phyloP scores from a whole-genome alignment of 1,140 invertebrate species.

The Drosophila arizonae region DNA sequence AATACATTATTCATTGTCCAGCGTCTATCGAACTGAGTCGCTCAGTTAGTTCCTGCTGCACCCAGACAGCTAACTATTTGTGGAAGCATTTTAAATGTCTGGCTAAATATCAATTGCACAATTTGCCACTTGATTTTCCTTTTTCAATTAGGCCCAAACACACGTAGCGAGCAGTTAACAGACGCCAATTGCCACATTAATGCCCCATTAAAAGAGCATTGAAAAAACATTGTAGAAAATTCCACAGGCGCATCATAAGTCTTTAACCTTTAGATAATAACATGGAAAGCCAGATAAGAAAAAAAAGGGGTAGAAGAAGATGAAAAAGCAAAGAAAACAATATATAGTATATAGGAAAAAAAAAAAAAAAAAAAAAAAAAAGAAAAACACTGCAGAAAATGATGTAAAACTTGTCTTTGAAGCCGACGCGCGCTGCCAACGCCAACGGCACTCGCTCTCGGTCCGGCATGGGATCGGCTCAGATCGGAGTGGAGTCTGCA shows the following conservation, averaged over 20 bases:
- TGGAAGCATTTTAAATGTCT: constrained; percentile 44
- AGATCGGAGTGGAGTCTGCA: constrained; percentile 10
- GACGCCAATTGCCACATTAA: constrained; percentile 74
- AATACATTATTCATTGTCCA: not conserved
- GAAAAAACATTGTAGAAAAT: constrained; percentile 59
- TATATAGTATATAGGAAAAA: constrained; percentile 4
- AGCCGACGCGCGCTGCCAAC: constrained; percentile 42
- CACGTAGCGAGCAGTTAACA: constrained; percentile 34
- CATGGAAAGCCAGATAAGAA: constrained; percentile 34
- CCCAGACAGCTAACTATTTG: constrained; percentile 20
- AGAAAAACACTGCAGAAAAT: constrained; percentile 58
- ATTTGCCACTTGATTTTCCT: constrained; percentile 65
- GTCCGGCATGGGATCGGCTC: constrained; percentile 24
- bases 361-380: not conserved
- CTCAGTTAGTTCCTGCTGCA: constrained; percentile 17
- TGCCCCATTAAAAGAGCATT: constrained; percentile 54
- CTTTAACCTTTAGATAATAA: constrained; percentile 69
- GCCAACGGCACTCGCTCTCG: constrained; percentile 44
- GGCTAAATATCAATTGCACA: constrained; percentile 46
- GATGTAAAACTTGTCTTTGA: constrained; percentile 74
- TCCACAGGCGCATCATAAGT: constrained; percentile 59
- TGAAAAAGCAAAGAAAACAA: not conserved
- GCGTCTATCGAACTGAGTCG: not conserved
- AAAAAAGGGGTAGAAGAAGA: no score
- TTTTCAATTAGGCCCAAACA: constrained; percentile 67